These are phyloP conservation scores for Eupithecia pulchellata DNA, from an alignment of 2,888 invertebrate species.

Conservation along the genomic window DNA sequence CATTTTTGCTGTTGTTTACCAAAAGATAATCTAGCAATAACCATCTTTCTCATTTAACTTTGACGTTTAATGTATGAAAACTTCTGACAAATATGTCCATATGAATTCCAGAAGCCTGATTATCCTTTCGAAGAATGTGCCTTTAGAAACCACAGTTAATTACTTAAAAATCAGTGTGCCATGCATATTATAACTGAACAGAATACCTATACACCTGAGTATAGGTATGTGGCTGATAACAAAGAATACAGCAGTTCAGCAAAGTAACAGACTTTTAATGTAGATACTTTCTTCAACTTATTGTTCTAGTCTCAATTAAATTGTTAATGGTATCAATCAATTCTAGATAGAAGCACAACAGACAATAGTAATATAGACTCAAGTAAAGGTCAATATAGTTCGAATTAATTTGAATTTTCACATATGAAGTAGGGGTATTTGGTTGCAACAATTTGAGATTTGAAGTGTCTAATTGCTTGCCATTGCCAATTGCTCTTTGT, in stretches of 20 bases:
- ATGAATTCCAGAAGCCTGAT: no score
- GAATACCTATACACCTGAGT: background rate
- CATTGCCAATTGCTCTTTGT: no score
- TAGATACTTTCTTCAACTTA: background rate
- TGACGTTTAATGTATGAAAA: no score
- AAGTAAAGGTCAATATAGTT: constrained; percentile 1
- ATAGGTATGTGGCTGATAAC: background rate
- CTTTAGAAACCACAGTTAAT: background rate
- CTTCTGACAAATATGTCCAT: no score
- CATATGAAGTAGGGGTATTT: background rate
- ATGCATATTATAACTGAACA: background rate
- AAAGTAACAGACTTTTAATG: background rate
- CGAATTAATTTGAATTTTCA: background rate
- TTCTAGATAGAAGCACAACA: background rate
- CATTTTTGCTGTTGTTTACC: no score
- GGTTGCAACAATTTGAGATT: background rate
- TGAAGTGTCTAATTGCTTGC: background rate
- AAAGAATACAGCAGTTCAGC: background rate
- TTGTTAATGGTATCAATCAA: background rate
- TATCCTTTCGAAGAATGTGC: no score
- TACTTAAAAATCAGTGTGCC: background rate
- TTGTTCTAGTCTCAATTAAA: constrained; percentile 1
- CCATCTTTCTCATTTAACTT: no score
- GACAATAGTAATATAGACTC: background rate
- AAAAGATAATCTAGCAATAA: no score